These are phyloP conservation scores for Pitta sordida DNA, from an alignment of 2,113 vertebrate genomes.

Conservation along the genomic window DNA sequence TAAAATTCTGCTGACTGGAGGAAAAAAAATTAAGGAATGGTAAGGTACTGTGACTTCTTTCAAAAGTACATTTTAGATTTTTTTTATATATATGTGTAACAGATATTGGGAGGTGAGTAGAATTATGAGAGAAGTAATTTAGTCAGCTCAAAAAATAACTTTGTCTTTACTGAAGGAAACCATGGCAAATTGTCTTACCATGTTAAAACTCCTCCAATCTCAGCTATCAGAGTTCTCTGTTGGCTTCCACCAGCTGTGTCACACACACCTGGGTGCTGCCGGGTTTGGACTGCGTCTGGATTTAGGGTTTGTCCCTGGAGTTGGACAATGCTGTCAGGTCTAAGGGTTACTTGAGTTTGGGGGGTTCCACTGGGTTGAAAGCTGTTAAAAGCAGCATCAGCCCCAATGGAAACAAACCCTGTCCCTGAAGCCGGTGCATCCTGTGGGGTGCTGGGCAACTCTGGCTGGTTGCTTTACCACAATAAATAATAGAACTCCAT, in stretches of 20 bases:
- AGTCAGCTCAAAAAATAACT: background rate
- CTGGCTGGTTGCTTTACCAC: background rate
- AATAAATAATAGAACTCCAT: background rate
- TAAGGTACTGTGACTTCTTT: background rate
- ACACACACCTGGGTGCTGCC: background rate
- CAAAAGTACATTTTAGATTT: background rate
- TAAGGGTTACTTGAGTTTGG: background rate
- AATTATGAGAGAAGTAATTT: background rate
- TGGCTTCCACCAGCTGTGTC: background rate
- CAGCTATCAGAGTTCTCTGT: accelerated
- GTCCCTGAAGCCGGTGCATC: background rate
- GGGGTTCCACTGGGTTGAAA: background rate
- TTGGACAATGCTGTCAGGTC: background rate
- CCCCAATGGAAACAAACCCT: background rate
- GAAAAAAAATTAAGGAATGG: background rate
- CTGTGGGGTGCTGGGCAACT: background rate
- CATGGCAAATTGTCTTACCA: background rate
- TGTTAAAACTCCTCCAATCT: background rate
- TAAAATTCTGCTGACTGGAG: background rate
- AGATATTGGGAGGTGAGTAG: background rate
- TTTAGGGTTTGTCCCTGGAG: background rate
- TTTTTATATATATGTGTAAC: background rate
- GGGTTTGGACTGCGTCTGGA: background rate
- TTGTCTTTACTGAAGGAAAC: background rate
- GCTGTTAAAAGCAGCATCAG: background rate